Evolutionary conservation across 2,797 vertebrate genomes (phyloP).

Genomic region (Simalia tracyae): DNA sequence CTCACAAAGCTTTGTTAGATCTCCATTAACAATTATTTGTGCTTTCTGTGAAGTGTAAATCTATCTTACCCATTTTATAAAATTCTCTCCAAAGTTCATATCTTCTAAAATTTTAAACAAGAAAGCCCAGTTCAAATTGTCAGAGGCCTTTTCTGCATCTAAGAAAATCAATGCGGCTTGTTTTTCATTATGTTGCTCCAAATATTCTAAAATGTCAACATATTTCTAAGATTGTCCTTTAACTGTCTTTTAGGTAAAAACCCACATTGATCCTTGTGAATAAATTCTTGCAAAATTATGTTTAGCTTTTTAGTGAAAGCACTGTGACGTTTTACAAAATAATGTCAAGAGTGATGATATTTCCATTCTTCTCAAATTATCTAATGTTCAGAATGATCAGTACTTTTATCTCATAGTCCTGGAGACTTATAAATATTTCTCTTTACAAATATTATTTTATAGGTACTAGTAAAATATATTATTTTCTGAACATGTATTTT

Average conservation of each 20-base stretch:
- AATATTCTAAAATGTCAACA: background rate
- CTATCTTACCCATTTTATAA: background rate
- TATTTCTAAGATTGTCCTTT: background rate
- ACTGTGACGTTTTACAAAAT: background rate
- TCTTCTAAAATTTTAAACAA: background rate
- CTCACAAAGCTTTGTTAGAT: background rate
- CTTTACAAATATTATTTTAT: background rate
- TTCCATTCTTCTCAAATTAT: background rate
- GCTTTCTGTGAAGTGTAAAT: background rate
- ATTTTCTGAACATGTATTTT: background rate
- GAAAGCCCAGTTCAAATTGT: background rate
- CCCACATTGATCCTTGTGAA: background rate
- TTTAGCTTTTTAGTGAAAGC: background rate
- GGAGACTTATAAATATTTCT: background rate
- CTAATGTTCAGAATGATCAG: background rate
- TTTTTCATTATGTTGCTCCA: background rate
- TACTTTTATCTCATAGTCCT: background rate
- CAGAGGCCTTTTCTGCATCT: background rate
- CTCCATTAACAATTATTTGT: background rate
- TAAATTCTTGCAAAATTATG: background rate
- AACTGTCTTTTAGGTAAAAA: background rate
- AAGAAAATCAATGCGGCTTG: background rate
- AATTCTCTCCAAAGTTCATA: background rate
- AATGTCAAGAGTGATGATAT: background rate
- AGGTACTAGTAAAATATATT: background rate